Evolutionary conservation across 1,140 invertebrate genomes (phyloP).

Genomic region (Pygmarrhopalites habei): DNA sequence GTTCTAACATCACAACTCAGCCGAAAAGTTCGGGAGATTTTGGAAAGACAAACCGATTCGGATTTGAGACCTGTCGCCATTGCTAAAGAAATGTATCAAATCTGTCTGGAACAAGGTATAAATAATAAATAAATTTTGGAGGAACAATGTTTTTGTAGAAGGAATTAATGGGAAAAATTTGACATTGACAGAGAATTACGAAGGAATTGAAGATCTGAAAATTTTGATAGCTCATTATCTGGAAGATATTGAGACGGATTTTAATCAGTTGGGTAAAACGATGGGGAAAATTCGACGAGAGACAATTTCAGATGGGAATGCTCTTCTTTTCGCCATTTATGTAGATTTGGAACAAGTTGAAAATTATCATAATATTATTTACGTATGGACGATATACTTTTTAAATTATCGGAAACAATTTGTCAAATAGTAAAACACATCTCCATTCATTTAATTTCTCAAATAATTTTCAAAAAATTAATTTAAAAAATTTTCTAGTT

Average conservation of each 20-base stretch:
- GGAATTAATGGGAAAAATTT: too few relatives aligned
- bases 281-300: background rate
- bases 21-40: slow-evolving; percentile 57
- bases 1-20: slow-evolving; percentile 69
- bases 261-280: background rate
- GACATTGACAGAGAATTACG: background rate
- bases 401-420: too few relatives aligned
- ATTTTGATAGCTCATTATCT: background rate
- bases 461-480: too few relatives aligned
- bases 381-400: background rate
- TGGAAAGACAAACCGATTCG: slow-evolving; percentile 48
- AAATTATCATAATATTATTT: background rate
- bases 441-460: too few relatives aligned
- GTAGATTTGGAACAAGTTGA: background rate
- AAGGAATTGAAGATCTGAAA: background rate
- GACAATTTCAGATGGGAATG: background rate
- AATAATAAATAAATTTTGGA: too few relatives aligned
- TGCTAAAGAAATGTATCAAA: background rate
- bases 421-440: too few relatives aligned
- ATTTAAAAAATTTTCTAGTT: too few relatives aligned
- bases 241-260: background rate
- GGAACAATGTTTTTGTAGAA: too few relatives aligned
- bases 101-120: background rate
- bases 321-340: background rate
- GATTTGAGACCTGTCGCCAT: slow-evolving; percentile 41